Percentiles rank a stretch among this genome's conserved stretches.
Conservation (phyloP, 1,140 invertebrate genomes). For the Cherax quadricarinatus region DNA sequence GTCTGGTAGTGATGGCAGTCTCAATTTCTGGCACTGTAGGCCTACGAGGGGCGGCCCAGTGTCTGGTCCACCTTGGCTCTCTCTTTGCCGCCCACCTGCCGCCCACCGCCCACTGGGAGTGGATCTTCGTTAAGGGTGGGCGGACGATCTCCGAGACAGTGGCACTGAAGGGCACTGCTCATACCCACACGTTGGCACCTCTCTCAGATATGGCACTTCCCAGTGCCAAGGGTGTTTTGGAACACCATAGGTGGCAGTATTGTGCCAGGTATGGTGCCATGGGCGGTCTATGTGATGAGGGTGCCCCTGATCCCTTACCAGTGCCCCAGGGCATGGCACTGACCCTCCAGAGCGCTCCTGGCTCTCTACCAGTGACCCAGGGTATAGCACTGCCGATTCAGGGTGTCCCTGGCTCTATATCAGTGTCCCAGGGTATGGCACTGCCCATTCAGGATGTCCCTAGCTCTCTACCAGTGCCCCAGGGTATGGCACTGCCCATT, state of each 20-base stretch:
- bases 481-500: not conserved
- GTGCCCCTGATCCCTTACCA: conserved; percentile 27
- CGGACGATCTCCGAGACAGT: conserved; percentile 67
- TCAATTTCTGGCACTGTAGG: conserved; percentile 48
- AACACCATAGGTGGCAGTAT: conserved; percentile 23
- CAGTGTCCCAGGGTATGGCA: not conserved
- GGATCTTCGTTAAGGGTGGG: conserved; percentile 71
- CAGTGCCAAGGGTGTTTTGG: not conserved
- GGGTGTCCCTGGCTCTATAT: conserved; percentile 27
- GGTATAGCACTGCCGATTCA: not conserved
- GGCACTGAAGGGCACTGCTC: not conserved
- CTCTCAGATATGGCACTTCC: conserved; percentile 4
- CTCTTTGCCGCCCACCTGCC: conserved; percentile 52
- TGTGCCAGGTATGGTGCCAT: conserved; percentile 25
- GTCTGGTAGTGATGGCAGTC: conserved; percentile 56
- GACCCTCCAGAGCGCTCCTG: conserved; percentile 25
- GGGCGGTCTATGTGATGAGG: conserved; percentile 52
- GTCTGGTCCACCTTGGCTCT: conserved; percentile 47
- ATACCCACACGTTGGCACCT: not conserved
- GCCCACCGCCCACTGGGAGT: conserved; percentile 57
- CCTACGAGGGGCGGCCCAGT: conserved; percentile 36
- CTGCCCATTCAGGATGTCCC: conserved; percentile 25
- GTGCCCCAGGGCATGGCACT: not conserved
- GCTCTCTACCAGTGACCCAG: conserved; percentile 19
- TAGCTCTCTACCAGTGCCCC: conserved; percentile 31